A percentile compares a stretch with the other conserved stretches of the same genome.
These are phyloP conservation scores for Percina caprodes DNA, from an alignment of 2,113 vertebrate genomes.

Conservation along the genomic window DNA sequence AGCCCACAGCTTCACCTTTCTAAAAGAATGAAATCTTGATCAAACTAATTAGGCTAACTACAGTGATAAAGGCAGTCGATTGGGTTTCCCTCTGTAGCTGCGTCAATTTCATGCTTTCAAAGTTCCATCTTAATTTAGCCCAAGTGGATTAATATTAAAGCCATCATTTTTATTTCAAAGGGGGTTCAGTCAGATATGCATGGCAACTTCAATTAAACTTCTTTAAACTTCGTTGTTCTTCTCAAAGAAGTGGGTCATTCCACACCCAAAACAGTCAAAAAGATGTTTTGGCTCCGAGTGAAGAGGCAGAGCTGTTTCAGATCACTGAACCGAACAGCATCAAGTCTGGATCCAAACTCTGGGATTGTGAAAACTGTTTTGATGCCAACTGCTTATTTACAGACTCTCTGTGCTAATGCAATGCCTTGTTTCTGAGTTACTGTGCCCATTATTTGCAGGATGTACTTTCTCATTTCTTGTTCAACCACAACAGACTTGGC, in stretches of 20 bases:
- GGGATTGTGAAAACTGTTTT: conserved; percentile 48
- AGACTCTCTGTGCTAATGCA: conserved; percentile 53
- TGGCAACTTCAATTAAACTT: conserved; percentile 73
- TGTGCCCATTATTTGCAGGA: conserved; percentile 58
- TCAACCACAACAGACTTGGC: conserved; percentile 34
- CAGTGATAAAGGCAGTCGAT: conserved; percentile 17
- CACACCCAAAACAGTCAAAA: conserved; percentile 56
- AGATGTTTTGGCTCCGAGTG: conserved; percentile 67
- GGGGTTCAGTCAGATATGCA: conserved; percentile 70
- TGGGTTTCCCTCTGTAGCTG: conserved; percentile 38
- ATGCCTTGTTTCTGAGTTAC: conserved; percentile 50
- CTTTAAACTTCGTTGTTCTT: conserved; percentile 66
- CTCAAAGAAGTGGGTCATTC: conserved; percentile 73
- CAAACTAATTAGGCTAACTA: conserved; percentile 59
- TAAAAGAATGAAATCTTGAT: conserved; percentile 35
- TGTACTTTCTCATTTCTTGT: conserved; percentile 18
- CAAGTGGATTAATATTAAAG: conserved; percentile 66
- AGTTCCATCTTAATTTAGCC: conserved; percentile 69
- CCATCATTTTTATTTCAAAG: conserved; percentile 69
- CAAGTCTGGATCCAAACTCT: conserved; percentile 67
- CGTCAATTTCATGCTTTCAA: conserved; percentile 68
- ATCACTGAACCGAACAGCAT: conserved; percentile 67
- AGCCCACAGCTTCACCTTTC: conserved; percentile 4
- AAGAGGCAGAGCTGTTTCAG: conserved; percentile 70
- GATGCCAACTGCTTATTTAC: conserved; percentile 69